Evolutionary conservation across 2,113 vertebrate genomes (phyloP).

Genomic region (Petrocephalus microphthalmus): DNA sequence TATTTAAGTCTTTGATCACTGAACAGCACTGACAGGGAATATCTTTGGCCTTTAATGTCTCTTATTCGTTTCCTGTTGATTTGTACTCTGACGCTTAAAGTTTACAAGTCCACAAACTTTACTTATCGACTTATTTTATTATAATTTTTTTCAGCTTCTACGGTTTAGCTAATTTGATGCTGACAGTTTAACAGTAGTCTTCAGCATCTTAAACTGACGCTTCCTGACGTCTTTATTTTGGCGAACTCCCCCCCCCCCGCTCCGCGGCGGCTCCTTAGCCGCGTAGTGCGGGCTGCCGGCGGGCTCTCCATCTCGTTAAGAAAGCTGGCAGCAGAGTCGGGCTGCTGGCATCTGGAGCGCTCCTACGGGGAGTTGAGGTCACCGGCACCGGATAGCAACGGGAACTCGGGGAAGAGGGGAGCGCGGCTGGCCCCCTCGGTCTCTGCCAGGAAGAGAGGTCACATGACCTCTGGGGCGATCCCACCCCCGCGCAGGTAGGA

Average conservation of each 20-base stretch:
- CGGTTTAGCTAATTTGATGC: background rate
- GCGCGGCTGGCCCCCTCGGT: background rate
- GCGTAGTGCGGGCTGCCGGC: background rate
- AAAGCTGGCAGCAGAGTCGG: constrained; percentile 8
- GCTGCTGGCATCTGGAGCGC: constrained; percentile 15
- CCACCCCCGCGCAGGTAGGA: constrained; percentile 8
- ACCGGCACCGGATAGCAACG: constrained; percentile 18
- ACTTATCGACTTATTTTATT: background rate
- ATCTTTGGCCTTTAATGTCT: background rate
- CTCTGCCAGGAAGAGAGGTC: constrained; percentile 17
- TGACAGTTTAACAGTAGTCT: background rate
- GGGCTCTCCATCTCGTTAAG: background rate
- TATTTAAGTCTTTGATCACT: background rate
- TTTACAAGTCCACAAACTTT: background rate
- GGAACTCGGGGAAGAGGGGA: background rate
- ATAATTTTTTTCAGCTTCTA: background rate
- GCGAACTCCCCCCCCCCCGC: background rate
- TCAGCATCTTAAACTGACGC: background rate
- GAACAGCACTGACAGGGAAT: background rate
- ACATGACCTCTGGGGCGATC: constrained; percentile 13
- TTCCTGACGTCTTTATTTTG: no score
- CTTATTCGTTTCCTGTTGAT: background rate
- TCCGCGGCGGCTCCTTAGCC: background rate
- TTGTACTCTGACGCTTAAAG: background rate
- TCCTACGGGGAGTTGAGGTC: constrained; percentile 15